phyloP scores from a whole-genome alignment of 2,888 invertebrate species.

The Coelinius sp. region DNA sequence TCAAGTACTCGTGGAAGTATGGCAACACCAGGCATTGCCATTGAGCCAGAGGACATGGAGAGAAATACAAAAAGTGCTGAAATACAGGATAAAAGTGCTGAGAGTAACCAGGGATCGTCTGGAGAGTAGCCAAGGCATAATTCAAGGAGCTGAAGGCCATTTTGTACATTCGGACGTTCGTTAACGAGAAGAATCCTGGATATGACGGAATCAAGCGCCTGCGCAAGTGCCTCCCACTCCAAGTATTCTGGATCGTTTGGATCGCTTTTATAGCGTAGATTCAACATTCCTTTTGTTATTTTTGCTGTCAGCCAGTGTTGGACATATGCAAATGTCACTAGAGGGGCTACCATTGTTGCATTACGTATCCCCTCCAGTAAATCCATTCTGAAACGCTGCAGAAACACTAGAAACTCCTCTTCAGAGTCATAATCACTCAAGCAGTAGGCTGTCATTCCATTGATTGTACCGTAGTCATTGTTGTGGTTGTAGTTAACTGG shows the following conservation, averaged over 20 bases:
- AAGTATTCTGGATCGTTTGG: constrained; percentile 80
- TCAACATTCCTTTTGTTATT: constrained; percentile 77
- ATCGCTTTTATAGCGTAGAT: constrained; percentile 66
- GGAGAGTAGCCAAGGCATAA: constrained; percentile 84
- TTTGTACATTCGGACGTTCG: constrained; percentile 82
- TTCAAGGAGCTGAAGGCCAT: constrained; percentile 84
- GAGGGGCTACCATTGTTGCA: constrained; percentile 85
- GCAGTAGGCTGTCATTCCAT: constrained; percentile 79
- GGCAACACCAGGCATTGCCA: constrained; percentile 78
- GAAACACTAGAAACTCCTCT: constrained; percentile 90
- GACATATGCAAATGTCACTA: constrained; percentile 86
- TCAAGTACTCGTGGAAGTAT: constrained; percentile 86
- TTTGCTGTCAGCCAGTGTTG: constrained; percentile 86
- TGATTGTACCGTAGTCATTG: constrained; percentile 52
- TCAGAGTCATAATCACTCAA: constrained; percentile 91
- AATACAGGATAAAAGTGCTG: constrained; percentile 89
- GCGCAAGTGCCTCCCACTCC: constrained; percentile 88
- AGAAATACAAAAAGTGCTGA: constrained; percentile 93
- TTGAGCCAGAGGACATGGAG: constrained; percentile 87
- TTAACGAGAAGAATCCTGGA: constrained; percentile 82
- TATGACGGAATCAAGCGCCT: constrained; percentile 86
- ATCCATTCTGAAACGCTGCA: constrained; percentile 85
- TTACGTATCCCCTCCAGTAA: constrained; percentile 86
- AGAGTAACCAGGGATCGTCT: constrained; percentile 84
- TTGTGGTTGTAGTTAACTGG: constrained; percentile 71